A percentile compares a stretch with the other conserved stretches of the same genome.
phyloP scores from a whole-genome alignment of 2,888 invertebrate species.

The Agrotis exclamationis region DNA sequence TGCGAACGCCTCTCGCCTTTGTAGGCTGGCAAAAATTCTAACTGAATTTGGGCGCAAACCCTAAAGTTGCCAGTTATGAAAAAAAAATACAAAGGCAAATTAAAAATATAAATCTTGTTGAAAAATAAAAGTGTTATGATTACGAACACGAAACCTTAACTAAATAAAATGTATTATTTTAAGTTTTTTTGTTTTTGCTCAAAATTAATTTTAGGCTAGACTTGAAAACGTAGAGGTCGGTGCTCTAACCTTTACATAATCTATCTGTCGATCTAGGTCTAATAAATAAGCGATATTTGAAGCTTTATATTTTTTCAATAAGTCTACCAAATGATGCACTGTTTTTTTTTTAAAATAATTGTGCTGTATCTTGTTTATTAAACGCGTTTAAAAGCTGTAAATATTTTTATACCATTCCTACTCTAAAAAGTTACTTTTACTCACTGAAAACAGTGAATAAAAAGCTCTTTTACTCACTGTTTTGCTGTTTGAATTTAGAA shows the following conservation, averaged over 20 bases:
- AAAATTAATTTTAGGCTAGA: neutral
- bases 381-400: no score
- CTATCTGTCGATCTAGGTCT: neutral
- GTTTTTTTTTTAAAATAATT: no score
- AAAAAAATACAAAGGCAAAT: slow-evolving; percentile 48
- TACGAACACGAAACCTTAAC: neutral
- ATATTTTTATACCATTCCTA: no score
- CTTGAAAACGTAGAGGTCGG: neutral
- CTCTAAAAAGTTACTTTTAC: no score
- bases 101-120: slow-evolving; percentile 13
- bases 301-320: no score
- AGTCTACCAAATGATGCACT: no score
- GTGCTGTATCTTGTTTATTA: no score
- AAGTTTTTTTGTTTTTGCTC: neutral
- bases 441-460: no score
- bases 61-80: slow-evolving; percentile 42
- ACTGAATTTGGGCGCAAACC: slow-evolving; percentile 45
- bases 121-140: slow-evolving; percentile 26
- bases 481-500: no score
- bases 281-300: neutral
- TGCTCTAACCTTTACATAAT: neutral
- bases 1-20: slow-evolving; percentile 45
- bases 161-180: neutral
- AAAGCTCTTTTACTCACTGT: no score
- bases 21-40: slow-evolving; percentile 40